Percentiles rank a stretch among this genome's conserved stretches.
Evolutionary conservation across 2,888 invertebrate genomes (phyloP).

Genomic region (Drosophila lutescens): DNA sequence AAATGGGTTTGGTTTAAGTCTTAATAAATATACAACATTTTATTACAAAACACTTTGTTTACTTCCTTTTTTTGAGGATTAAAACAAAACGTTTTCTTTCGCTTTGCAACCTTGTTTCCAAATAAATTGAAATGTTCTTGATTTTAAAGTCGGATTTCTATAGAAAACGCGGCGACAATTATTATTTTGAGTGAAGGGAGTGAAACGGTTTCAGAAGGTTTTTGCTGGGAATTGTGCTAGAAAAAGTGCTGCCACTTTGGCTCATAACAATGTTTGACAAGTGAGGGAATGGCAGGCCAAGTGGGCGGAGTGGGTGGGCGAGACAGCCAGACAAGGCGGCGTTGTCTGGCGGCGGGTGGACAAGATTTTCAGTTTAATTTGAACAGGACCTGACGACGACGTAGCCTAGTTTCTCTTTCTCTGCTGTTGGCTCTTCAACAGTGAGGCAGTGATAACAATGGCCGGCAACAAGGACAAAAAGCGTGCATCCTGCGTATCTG

Average conservation of each 20-base stretch:
- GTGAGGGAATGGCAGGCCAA: constrained; percentile 17
- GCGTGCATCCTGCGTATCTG: constrained; percentile 66
- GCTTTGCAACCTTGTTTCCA: too few species aligned
- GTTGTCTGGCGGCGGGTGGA: constrained; percentile 54
- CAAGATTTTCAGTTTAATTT: constrained; percentile 78
- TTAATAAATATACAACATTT: too few species aligned
- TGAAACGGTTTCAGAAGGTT: neutral
- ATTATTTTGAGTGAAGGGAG: constrained; percentile 11
- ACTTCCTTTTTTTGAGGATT: too few species aligned
- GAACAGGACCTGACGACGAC: constrained; percentile 65
- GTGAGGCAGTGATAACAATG: constrained; percentile 51
- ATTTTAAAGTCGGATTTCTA: neutral
- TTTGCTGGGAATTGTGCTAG: constrained; percentile 46
- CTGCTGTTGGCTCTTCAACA: constrained; percentile 32
- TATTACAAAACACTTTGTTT: too few species aligned
- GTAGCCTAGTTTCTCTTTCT: constrained; percentile 57
- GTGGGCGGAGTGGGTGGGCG: constrained; percentile 2
- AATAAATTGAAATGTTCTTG: too few species aligned
- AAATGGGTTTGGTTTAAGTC: too few species aligned
- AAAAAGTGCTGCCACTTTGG: constrained; percentile 75
- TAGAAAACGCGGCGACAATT: constrained; percentile 2
- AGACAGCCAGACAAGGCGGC: constrained; percentile 49
- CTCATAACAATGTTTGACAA: constrained; percentile 62
- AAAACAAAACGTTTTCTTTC: too few species aligned
- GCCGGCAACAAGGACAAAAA: constrained; percentile 63